Evolutionary conservation across 2,888 invertebrate genomes (phyloP), one percentile per base, ranked within the genome.

Genomic region (Diploptera punctata): DNA sequence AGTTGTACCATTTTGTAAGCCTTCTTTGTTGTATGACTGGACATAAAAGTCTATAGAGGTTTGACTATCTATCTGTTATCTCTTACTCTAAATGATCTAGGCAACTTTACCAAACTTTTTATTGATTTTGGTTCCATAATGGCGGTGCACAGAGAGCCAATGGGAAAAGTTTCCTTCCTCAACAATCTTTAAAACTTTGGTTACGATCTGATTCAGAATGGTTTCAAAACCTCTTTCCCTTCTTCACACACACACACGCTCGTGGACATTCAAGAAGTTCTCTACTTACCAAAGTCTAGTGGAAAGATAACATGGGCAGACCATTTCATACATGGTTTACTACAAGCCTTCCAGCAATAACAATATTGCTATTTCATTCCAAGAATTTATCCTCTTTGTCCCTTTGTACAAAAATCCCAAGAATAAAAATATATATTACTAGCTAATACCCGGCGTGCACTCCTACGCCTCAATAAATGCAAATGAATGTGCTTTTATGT

Each of bases 41-140:
- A 18, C 52, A 33, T 52, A 7, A 7, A 52, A 52, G 19, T 19
- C 21, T 3, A 52, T 52, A 52, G 52, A 19, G 19, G 0, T 52
- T 19, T 52, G 52, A 52, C 19, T 52, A 19, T 21, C 52, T 21
- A 18, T 52, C 52, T 18, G 19, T 52, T 52, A 52, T 16, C 54
- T 21, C 1, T 26, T n/a, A 9, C 3, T 26, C 31, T 26, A 57
- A 29, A 57, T 57, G 57, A 57, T 31, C 57, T 16, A 7, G 57
- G 26, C 47, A 65, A 65, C n/a, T 65, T 65, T 9, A 33, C 47
- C 19, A 47, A 29, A 65, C 26, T 47, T 65, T 65, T 65, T 65
- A 65, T 65, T 65, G 65, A 65, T 65, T 65, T 33, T 47, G 47
- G 26, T 65, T 65, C 65, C 65, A 65, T 65, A 65, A 65, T 65